Base-by-base conservation (phyloP, 2,888 invertebrate genomes). In the Cephonodes hylas region DNA sequence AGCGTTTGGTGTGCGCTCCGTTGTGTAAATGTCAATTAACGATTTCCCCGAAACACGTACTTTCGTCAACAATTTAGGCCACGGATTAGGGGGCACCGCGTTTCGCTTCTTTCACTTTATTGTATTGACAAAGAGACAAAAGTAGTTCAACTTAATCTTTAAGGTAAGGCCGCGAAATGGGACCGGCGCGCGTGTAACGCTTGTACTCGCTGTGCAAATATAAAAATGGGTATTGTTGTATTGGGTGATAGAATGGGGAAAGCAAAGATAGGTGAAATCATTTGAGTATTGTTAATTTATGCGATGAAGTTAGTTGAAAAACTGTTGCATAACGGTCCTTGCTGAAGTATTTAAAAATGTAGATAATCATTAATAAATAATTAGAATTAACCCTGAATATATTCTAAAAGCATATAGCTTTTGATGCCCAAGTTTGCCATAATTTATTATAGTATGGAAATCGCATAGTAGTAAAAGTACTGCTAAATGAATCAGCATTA, bases 31-130 rank as follows among this genome's bases (percentile, higher is more conserved):
- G 62, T 42, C 63, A 63, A 63, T 63, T 58, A 58, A 58, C 20
- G 63, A 58, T 63, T 60, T 44, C 18, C 58, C 13, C 45, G 20
- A 53, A 62, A 42, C 38, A 42, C 57, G 57, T 60, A 58, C 34
- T 60, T 62, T 62, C 59, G 62, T 66, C 66, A 68, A 71, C 68
- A 72, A 64, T 67, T 69, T 67, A 71, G 68, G 62, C 69, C 61
- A n/a, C 42, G 64, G 71, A 73, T 73, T 67, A 69, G 46, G 66
- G 61, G 63, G 61, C 46, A 67, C 62, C 60, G 61, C 64, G 59
- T 46, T 66, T 58, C 58, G 58, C 53, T 61, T 67, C 63, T 63
- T 72, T 72, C 69, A 64, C 65, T 64, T 72, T 63, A 61, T 68
- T 71, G 64, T 68, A 66, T 69, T 69, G 63, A 63, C 64, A 60